phyloP scores from a whole-genome alignment of 2,797 vertebrate genomes.

The Melanotaenia pygmaea region DNA sequence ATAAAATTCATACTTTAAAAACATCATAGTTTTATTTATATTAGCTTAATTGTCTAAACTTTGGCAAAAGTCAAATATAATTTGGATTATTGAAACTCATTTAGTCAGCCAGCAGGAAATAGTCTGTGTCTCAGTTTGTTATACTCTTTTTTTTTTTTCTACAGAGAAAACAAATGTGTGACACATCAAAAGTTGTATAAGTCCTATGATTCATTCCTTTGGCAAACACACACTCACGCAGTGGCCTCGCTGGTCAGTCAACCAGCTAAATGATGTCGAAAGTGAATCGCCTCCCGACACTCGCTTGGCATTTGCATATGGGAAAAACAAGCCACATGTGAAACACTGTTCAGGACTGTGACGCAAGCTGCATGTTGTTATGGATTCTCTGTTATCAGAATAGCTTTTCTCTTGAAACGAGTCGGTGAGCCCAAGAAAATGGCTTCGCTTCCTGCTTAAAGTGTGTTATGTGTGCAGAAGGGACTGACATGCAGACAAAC shows the following conservation, averaged over 20 bases:
- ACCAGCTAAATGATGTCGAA: conserved; percentile 64
- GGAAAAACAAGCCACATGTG: conserved; percentile 42
- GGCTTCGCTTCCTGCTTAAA: conserved; percentile 18
- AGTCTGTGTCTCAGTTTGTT: conserved; percentile 17
- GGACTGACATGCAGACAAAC: conserved; percentile 32
- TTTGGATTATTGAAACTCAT: too few species aligned
- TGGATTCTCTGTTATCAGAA: conserved; percentile 22
- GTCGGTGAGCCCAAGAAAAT: conserved; percentile 28
- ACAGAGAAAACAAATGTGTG: conserved; percentile 48
- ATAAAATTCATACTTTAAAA: background rate
- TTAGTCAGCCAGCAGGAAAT: conserved; percentile 13
- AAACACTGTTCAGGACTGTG: conserved; percentile 25
- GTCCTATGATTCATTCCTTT: conserved; percentile 64
- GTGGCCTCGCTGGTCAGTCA: conserved; percentile 58
- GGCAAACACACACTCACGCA: conserved; percentile 53
- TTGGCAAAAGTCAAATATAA: too few species aligned
- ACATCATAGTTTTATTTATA: background rate
- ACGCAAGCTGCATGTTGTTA: conserved; percentile 31
- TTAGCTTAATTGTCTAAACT: background rate
- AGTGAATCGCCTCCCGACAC: conserved; percentile 64
- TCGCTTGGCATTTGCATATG: conserved; percentile 67
- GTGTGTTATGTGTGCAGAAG: conserved; percentile 13
- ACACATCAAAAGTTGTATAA: conserved; percentile 66
- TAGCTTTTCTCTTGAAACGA: conserved; percentile 28
- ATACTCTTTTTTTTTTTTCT: conserved; percentile 16